Conservation (phyloP, 2,888 invertebrate genomes). For the Melanophora roralis region DNA sequence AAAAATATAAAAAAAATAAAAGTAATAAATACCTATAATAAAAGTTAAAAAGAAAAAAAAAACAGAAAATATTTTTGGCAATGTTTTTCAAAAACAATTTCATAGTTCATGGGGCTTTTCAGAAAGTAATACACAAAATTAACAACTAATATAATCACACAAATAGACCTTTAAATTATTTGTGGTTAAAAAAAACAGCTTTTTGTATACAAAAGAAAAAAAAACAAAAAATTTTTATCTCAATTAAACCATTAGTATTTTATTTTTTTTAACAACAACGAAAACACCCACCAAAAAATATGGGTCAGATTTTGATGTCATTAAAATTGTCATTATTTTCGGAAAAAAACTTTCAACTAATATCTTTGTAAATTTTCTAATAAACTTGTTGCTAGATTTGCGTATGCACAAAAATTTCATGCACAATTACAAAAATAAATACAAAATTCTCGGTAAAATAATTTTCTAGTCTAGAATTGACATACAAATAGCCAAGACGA, state of each 20-base stretch:
- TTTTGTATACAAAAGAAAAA: background rate
- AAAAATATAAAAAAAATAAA: too few species aligned
- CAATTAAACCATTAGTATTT: too few species aligned
- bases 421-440: conserved; percentile 42
- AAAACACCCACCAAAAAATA: conserved; percentile 29
- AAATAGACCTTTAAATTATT: too few species aligned
- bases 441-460: conserved; percentile 11
- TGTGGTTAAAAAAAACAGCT: too few species aligned
- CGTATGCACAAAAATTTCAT: conserved; percentile 36
- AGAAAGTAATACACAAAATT: too few species aligned
- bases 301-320: conserved; percentile 33
- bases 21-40: too few species aligned
- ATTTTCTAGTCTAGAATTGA: background rate
- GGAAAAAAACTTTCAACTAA: background rate
- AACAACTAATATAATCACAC: too few species aligned
- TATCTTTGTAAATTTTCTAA: conserved; percentile 28
- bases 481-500: too few species aligned
- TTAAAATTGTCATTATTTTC: conserved; percentile 35
- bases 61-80: too few species aligned
- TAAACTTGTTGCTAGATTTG: conserved; percentile 13
- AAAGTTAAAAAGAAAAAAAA: too few species aligned
- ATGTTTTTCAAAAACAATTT: too few species aligned
- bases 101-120: too few species aligned
- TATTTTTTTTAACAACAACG: conserved; percentile 11
- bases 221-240: conserved; percentile 16